phyloP scores from a whole-genome alignment of 2,797 vertebrate genomes.

The Labroides dimidiatus region DNA sequence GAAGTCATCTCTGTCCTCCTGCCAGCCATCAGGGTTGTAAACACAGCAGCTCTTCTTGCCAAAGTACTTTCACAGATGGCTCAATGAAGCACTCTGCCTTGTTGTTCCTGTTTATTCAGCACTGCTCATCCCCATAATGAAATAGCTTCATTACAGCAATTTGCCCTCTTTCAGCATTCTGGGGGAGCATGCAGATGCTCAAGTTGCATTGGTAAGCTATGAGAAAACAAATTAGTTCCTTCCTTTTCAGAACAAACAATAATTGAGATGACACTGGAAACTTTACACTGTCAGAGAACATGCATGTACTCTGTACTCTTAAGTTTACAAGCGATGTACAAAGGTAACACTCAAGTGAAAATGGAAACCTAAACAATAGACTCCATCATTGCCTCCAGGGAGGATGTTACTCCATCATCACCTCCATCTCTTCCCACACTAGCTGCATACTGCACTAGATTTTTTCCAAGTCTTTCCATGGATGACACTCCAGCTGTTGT shows the following conservation, averaged over 20 bases:
- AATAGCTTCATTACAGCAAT: constrained; percentile 83
- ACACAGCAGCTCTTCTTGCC: constrained; percentile 71
- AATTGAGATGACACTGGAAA: constrained; percentile 24
- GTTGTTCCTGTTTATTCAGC: constrained; percentile 85
- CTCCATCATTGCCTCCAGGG: too few relatives aligned
- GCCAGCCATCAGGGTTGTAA: constrained; percentile 75
- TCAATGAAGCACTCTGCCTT: constrained; percentile 75
- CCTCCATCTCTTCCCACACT: too few relatives aligned
- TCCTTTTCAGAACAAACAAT: constrained; percentile 37
- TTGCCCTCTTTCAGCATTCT: constrained; percentile 80
- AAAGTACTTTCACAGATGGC: constrained; percentile 82
- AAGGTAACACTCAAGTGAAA: too few relatives aligned
- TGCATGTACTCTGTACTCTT: too few relatives aligned
- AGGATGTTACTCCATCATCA: too few relatives aligned
- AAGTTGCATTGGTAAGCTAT: constrained; percentile 65
- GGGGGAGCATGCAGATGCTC: constrained; percentile 68
- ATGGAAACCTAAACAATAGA: too few relatives aligned
- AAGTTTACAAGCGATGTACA: too few relatives aligned
- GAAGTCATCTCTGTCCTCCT: constrained; percentile 66
- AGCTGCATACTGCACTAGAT: too few relatives aligned
- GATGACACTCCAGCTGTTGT: too few relatives aligned
- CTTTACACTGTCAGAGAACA: too few relatives aligned
- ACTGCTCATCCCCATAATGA: constrained; percentile 81
- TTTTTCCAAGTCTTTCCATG: too few relatives aligned
- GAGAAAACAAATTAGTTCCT: constrained; percentile 53